Conservation (phyloP, 1,140 invertebrate species). For the Gonatopus flavifemur region DNA sequence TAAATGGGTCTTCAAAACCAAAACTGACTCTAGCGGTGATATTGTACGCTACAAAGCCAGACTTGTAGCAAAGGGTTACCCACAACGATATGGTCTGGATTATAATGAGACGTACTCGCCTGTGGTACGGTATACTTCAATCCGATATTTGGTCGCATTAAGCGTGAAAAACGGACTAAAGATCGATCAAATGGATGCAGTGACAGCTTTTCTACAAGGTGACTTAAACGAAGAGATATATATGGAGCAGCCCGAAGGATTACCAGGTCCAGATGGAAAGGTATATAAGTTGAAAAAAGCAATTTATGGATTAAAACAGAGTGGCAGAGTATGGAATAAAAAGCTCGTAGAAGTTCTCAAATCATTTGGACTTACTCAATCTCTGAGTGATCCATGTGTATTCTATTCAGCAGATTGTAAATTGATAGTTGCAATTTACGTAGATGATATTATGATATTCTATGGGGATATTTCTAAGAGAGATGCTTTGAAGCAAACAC, state of each 20-base stretch:
- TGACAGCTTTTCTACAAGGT: conserved; percentile 30
- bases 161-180: conserved; percentile 21
- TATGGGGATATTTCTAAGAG: too few relatives aligned
- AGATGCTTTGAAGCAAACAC: not conserved
- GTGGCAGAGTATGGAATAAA: conserved; percentile 29
- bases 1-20: conserved; percentile 40
- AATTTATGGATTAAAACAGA: conserved; percentile 38
- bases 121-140: conserved; percentile 11
- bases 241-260: conserved; percentile 48
- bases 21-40: not conserved
- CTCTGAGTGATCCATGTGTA: conserved; percentile 15
- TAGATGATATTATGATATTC: conserved; percentile 27
- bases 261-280: too few relatives aligned
- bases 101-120: conserved; percentile 32
- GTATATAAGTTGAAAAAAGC: conserved; percentile 35
- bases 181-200: conserved; percentile 20
- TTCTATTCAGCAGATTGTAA: conserved; percentile 10
- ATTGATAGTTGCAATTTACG: conserved; percentile 21
- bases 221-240: conserved; percentile 45
- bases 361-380: conserved; percentile 18
- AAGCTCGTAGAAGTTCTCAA: conserved; percentile 25
- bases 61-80: conserved; percentile 27
- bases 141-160: conserved; percentile 29
- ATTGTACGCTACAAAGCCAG: conserved; percentile 18
- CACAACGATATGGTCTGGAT: conserved; percentile 28